These are phyloP conservation scores for Oreochromis aureus DNA, from an alignment of 2,113 vertebrate species.

Conservation along the genomic window DNA sequence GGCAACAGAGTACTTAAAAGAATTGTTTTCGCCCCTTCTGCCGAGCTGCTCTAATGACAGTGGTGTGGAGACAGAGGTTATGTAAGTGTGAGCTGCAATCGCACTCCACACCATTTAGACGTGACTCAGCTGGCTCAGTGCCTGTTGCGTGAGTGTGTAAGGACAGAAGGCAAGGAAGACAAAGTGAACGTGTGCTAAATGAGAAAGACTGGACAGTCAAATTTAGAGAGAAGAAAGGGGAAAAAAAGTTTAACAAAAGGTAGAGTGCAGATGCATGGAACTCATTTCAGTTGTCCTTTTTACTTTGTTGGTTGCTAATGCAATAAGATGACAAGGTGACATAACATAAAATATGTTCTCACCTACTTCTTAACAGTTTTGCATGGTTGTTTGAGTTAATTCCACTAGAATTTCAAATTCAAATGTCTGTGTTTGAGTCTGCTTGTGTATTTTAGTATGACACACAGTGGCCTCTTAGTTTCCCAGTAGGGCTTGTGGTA, in stretches of 20 bases:
- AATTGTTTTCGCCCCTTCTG: conserved; percentile 48
- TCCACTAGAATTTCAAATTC: background rate
- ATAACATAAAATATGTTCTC: background rate
- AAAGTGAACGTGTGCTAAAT: background rate
- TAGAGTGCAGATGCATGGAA: background rate
- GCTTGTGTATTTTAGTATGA: conserved; percentile 1
- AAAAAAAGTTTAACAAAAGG: background rate
- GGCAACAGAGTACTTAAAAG: conserved; percentile 44
- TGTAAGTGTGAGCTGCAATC: conserved; percentile 70
- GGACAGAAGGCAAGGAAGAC: background rate
- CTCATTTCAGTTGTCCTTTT: background rate
- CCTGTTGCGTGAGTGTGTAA: conserved; percentile 21
- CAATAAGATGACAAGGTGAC: background rate
- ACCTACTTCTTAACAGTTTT: background rate
- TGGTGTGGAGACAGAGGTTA: conserved; percentile 67
- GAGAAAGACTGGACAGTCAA: background rate
- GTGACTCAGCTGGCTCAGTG: conserved; percentile 67
- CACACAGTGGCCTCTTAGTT: conserved; percentile 35
- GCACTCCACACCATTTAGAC: conserved; percentile 62
- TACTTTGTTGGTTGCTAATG: background rate
- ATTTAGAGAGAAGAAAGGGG: background rate
- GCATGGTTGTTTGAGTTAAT: background rate
- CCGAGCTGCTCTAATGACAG: conserved; percentile 60
- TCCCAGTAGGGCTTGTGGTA: conserved; percentile 55
- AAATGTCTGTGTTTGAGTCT: background rate